Base-by-base conservation (phyloP, 2,797 vertebrate genomes). In the Toxotes lorentzi region DNA sequence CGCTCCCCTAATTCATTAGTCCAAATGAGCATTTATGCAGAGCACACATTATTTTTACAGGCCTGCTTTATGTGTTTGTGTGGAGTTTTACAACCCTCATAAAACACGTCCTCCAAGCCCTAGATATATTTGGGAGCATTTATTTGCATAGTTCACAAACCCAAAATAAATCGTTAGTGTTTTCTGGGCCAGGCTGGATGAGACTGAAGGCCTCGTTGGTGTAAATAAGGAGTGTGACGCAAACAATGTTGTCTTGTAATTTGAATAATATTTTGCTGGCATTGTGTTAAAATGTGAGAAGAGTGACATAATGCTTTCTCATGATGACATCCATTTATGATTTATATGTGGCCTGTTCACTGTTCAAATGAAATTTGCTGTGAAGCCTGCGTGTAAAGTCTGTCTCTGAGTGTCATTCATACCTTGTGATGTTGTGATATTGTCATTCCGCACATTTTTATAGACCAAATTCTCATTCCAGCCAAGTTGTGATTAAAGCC, bases 91-190 rank as follows among this genome's bases (percentile, higher is more conserved):
- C 91, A 69, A 63, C 89, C 79, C 85, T 88, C 88, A 64, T 95
- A 94, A 95, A 95, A 93, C 93, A 93, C 82, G 88, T 93, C 91
- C 90, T 93, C 93, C 91, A 91, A 92, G 92, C 92, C 89, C 91
- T 47, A 82, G 87, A 95, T 91, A 90, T 91, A 94, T 94, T 94
- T 93, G 91, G 90, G 90, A 92, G 85, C 90, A 76, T 92, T 95
- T 93, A 94, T 94, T 94, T 93, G 90, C 92, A 86, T 89, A 88
- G 91, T 94, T 94, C 93, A 92, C 89, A 86, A 93, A 94, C 91
- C 88, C 86, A 86, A 89, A 90, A 93, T 91, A 93, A 94, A 93
- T 87, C 62, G 73, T 84, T 67, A 76, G 85, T 78, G 76, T 77
- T 89, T 87, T 89, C 76, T 83, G 87, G 88, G 62, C 61, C 70